These are phyloP conservation scores for Colletes latitarsis DNA, from an alignment of 1,140 invertebrate species.

Conservation along the genomic window DNA sequence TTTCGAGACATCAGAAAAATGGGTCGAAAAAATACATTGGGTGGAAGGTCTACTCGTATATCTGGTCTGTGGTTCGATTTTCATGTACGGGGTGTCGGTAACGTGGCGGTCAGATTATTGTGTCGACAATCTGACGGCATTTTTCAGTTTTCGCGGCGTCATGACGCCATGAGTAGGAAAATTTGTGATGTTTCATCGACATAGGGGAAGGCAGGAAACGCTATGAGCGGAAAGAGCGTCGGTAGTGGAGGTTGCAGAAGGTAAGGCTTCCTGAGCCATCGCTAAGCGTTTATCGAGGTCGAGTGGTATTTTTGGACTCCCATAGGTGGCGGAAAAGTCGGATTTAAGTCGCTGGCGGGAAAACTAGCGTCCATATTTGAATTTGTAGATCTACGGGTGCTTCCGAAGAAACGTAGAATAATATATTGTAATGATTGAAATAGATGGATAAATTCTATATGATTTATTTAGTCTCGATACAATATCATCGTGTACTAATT, in stretches of 20 bases:
- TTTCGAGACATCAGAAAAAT: too few species aligned
- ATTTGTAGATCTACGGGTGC: too few species aligned
- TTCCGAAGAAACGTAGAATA: too few species aligned
- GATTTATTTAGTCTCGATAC: too few species aligned
- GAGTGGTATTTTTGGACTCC: not conserved
- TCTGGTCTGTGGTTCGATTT: too few species aligned
- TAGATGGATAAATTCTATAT: too few species aligned
- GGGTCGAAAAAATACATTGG: too few species aligned
- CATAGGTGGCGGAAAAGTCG: constrained; percentile 22
- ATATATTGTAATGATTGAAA: too few species aligned
- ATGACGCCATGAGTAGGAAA: not conserved
- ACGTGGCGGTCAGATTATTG: not conserved
- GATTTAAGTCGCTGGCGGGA: not conserved
- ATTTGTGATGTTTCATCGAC: not conserved
- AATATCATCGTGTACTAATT: too few species aligned
- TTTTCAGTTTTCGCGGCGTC: not conserved
- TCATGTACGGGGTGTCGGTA: not conserved
- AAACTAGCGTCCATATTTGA: not conserved
- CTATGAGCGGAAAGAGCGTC: not conserved
- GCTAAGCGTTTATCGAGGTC: not conserved
- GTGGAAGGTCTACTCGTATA: too few species aligned
- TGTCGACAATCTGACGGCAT: too few species aligned
- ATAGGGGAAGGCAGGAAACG: constrained; percentile 9
- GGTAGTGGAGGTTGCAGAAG: not conserved
- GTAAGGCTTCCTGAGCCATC: not conserved